Evolutionary conservation across 2,888 invertebrate genomes (phyloP), one percentile per base, ranked within the genome.

Genomic region (Tuberolachnus salignus): DNA sequence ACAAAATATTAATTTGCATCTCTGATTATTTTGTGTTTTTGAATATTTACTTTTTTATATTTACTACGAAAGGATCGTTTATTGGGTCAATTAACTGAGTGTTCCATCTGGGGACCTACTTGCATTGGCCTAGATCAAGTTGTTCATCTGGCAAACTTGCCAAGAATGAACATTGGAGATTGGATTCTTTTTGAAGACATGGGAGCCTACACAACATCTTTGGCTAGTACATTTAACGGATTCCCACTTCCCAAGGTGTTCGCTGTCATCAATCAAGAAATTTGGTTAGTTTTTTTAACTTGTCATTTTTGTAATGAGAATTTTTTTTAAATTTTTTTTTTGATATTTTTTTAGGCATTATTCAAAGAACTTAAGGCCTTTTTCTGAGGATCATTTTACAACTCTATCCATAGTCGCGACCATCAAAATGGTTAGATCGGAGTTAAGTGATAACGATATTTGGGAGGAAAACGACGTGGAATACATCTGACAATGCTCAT

Each of bases 151-250:
- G 86, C 89, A 74, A 84, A 88, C 0, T 86, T 95, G 82, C 93
- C 94, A 0, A 89, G 91, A 82, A 88, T 96, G 87, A 87, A 90
- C 34, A 88, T 92, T 80, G 97, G 97, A 10, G 92, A 94, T 83
- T 95, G 97, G 92, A 87, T 99, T 69, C 88, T 93, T 81, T 99
- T 96, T 87, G 91, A 92, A 83, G 92, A 98, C 86, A 98, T 98
- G 98, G 98, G 98, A 69, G 98, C 98, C n/a, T 97, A 97, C 87
- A 98, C 98, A 0, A 87, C 96, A 83, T 93, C 95, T 44, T 94
- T 95, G 67, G 95, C 96, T 10, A 94, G 95, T 81, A 89, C 92
- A 9, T 98, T 98, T 88, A 99, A 98, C 87, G 98, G 98, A 16
- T 97, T 97, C 86, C 92, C 93, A 11, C 86, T 92, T 82, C 94